These are phyloP conservation scores for Nothura maculosa DNA, from an alignment of 2,797 vertebrate genomes.

Conservation along the genomic window DNA sequence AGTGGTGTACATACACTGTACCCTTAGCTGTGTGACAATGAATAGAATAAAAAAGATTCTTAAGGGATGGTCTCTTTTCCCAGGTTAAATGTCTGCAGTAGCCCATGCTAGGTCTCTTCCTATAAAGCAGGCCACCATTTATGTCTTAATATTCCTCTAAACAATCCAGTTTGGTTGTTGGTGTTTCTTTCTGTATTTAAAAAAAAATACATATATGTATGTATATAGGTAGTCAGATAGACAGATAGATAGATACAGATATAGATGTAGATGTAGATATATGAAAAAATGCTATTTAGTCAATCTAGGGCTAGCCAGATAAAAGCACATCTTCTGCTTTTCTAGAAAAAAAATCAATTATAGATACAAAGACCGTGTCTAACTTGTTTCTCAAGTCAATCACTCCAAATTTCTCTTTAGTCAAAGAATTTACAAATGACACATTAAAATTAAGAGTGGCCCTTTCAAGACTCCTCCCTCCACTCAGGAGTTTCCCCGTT, in stretches of 20 bases:
- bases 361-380: background rate
- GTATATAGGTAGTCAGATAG: no score
- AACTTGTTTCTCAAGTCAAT: background rate
- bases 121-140: background rate
- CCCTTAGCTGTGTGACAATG: background rate
- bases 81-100: background rate
- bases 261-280: no score
- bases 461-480: background rate
- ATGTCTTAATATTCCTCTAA: background rate
- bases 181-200: background rate
- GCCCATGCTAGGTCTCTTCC: background rate
- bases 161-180: background rate
- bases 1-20: background rate
- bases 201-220: no score
- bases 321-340: background rate
- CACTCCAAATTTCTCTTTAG: background rate
- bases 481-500: background rate
- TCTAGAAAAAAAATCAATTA: constrained; percentile 3
- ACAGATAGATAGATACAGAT: no score
- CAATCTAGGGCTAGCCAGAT: background rate
- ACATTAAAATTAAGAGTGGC: background rate
- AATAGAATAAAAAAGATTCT: background rate
- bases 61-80: background rate
- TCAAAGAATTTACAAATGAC: background rate
- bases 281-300: background rate